Percentiles rank a stretch among this genome's conserved stretches.
Conservation (phyloP, 2,113 vertebrate species). For the Reinhardtius hippoglossoides region DNA sequence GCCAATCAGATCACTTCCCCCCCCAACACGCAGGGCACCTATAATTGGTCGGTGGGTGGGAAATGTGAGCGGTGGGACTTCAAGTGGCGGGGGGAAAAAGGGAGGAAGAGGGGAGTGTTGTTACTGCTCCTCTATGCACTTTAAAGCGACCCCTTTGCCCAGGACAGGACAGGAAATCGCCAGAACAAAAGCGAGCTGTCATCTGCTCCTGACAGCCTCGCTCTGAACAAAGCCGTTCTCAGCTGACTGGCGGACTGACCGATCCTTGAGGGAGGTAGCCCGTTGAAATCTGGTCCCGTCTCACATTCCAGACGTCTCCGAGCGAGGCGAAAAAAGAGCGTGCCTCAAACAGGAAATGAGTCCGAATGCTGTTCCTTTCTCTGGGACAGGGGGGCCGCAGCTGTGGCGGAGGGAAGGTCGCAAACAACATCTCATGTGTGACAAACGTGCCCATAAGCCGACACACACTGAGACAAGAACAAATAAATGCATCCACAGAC, state of each 20-base stretch:
- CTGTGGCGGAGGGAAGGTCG: conserved; percentile 35
- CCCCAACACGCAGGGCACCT: conserved; percentile 23
- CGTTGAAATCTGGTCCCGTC: conserved; percentile 64
- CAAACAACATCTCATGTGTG: conserved; percentile 21
- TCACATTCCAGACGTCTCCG: conserved; percentile 63
- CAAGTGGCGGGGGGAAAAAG: conserved; percentile 65
- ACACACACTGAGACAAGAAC: conserved; percentile 2
- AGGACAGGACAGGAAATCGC: conserved; percentile 69
- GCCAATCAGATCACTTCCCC: conserved; percentile 65
- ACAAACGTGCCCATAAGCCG: conserved; percentile 26
- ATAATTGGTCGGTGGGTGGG: conserved; percentile 59
- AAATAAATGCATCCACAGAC: conserved; percentile 14
- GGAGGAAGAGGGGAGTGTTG: conserved; percentile 29
- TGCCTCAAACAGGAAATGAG: conserved; percentile 75
- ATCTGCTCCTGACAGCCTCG: conserved; percentile 51
- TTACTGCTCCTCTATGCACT: conserved; percentile 55
- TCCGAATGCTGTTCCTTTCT: conserved; percentile 51
- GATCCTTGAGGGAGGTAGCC: conserved; percentile 43
- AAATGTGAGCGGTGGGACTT: conserved; percentile 59
- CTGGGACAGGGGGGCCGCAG: conserved; percentile 26
- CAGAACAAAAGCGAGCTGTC: conserved; percentile 73
- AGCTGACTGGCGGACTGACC: conserved; percentile 54
- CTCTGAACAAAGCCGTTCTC: conserved; percentile 53
- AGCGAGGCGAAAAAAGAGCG: conserved; percentile 32
- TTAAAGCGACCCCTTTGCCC: conserved; percentile 54